Evolutionary conservation across 1,140 invertebrate species (phyloP), one percentile per base, ranked within the genome.

Genomic region (Chlorops oryzae): DNA sequence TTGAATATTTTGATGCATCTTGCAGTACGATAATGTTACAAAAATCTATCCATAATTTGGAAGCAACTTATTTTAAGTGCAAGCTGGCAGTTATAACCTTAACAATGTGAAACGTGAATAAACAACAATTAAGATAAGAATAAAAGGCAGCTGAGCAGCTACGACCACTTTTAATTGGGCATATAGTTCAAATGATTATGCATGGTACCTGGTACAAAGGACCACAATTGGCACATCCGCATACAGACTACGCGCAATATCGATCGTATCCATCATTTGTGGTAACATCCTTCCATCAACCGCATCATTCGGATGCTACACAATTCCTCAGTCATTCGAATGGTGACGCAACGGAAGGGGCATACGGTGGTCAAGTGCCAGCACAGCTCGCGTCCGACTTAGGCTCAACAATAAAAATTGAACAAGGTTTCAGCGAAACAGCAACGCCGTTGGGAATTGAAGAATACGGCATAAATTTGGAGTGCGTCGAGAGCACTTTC

Each of bases 181-280:
- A n/a, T n/a, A n/a, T n/a, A n/a, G n/a, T n/a, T n/a, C n/a, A 65
- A 64, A 64, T 64, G 62, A 64, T 64, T 64, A 64, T 64, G 62
- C 62, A 64, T 64, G 62, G 62, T 64, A 64, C 62, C 51, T 64
- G 62, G 62, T 64, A 64, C 62, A 64, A 64, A 59, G 62, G 62
- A 64, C 62, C 62, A 58, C 62, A 64, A 59, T 55, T 64, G 62
- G 59, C 62, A n/a, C n/a, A n/a, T n/a, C n/a, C n/a, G n/a, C n/a
- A 43, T 25, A 24, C 44, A 12, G 37, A 49, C 17, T 28, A 44
- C 10, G 44, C 63, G 52, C 65, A 68, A 55, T 69, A 64, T 54
- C 65, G 65, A 41, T 69, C 65, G 50, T 69, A 69, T 57, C 65
- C 65, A 17, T 65, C 65, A 40, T 69, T 69, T 46, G 65, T 69